phyloP scores from a whole-genome alignment of 2,113 vertebrate genomes.

The Carettochelys insculpta region DNA sequence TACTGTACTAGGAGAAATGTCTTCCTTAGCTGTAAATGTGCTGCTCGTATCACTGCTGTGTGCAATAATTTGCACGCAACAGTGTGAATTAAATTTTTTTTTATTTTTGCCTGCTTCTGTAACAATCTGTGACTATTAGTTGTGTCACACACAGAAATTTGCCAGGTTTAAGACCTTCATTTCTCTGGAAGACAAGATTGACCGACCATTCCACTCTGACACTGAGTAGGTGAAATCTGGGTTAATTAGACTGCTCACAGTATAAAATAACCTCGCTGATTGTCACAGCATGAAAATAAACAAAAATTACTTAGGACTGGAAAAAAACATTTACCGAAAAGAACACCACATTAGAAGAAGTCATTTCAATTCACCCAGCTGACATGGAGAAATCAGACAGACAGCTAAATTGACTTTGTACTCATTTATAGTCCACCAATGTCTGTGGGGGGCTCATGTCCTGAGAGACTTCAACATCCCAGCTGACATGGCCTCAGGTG shows the following conservation, averaged over 20 bases:
- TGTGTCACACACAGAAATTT: neutral
- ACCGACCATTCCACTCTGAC: neutral
- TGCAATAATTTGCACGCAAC: neutral
- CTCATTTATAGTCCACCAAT: neutral
- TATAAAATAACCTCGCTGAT: neutral
- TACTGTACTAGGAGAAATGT: neutral
- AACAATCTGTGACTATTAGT: neutral
- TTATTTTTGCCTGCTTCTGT: neutral
- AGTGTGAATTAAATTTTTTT: neutral
- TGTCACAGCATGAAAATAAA: neutral
- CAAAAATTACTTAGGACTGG: neutral
- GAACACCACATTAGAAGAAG: neutral
- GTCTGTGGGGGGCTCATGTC: neutral
- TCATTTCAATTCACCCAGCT: neutral
- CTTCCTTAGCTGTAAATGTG: neutral
- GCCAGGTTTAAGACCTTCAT: neutral
- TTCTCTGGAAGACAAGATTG: neutral
- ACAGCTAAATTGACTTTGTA: neutral
- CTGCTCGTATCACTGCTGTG: neutral
- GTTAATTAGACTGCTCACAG: neutral
- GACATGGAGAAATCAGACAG: neutral
- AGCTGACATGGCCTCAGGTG: neutral
- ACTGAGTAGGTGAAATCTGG: neutral
- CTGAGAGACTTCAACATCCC: neutral
- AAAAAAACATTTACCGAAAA: neutral